phyloP scores from a whole-genome alignment of 1,140 invertebrate species.

The Thaumetopoea pityocampa region DNA sequence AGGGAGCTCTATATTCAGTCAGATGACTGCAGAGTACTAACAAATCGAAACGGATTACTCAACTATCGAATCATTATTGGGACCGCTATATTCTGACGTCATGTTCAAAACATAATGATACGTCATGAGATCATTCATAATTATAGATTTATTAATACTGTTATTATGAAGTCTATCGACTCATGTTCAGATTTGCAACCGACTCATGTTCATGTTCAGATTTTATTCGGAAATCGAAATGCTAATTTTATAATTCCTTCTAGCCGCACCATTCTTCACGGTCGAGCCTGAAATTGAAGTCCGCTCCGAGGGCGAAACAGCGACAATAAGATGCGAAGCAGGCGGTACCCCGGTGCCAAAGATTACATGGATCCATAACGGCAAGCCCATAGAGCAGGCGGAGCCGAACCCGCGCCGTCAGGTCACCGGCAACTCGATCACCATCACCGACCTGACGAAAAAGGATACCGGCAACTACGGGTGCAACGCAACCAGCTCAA shows the following conservation, averaged over 20 bases:
- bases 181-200: no score
- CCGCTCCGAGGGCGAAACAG: conserved; percentile 93
- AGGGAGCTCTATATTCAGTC: no score
- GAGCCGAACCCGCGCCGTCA: conserved; percentile 83
- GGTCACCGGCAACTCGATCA: conserved; percentile 85
- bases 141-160: no score
- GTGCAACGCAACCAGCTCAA: conserved; percentile 98
- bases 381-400: conserved; percentile 88
- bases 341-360: conserved; percentile 91
- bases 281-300: conserved; percentile 92
- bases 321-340: conserved; percentile 91
- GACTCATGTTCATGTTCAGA: no score
- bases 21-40: no score
- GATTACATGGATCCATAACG: conserved; percentile 98
- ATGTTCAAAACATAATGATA: no score
- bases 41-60: no score
- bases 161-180: no score
- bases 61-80: no score
- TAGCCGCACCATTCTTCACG: conserved; percentile 94
- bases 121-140: no score
- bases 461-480: conserved; percentile 98
- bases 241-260: conserved; percentile 11
- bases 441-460: conserved; percentile 89
- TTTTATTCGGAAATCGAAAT: no score
- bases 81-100: no score